These are phyloP conservation scores for Notothenia coriiceps DNA, from an alignment of 2,113 vertebrate species.

Conservation along the genomic window DNA sequence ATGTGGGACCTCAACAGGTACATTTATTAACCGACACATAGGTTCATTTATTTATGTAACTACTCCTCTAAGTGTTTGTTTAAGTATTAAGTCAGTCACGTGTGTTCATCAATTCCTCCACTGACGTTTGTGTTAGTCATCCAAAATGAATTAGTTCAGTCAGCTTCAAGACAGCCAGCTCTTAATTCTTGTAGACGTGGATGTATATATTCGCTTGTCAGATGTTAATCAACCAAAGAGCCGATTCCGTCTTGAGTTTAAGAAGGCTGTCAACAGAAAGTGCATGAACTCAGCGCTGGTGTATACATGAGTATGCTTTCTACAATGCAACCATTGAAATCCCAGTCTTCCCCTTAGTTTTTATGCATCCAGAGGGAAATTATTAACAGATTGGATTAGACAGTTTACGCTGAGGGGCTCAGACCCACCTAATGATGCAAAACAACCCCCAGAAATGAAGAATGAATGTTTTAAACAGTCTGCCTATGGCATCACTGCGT, in stretches of 20 bases:
- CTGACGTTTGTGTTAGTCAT: background rate
- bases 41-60: background rate
- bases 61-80: constrained; percentile 1
- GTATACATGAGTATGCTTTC: constrained; percentile 13
- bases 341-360: constrained; percentile 10
- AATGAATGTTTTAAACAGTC: constrained; percentile 49
- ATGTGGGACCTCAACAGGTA: constrained; percentile 97
- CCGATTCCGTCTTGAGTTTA: constrained; percentile 24
- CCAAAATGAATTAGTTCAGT: background rate
- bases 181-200: background rate
- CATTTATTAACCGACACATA: background rate
- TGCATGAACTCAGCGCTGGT: background rate
- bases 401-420: constrained; percentile 59
- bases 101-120: background rate
- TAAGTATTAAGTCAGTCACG: background rate
- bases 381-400: constrained; percentile 60
- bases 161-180: background rate
- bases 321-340: constrained; percentile 13
- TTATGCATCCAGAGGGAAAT: constrained; percentile 37
- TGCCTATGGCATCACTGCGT: constrained; percentile 43
- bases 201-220: constrained; percentile 2
- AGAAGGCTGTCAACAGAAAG: background rate
- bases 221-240: constrained; percentile 9
- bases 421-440: constrained; percentile 63
- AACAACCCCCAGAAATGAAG: constrained; percentile 56